These are phyloP conservation scores for Nomada fucata DNA, from an alignment of 2,888 invertebrate genomes.

Conservation along the genomic window DNA sequence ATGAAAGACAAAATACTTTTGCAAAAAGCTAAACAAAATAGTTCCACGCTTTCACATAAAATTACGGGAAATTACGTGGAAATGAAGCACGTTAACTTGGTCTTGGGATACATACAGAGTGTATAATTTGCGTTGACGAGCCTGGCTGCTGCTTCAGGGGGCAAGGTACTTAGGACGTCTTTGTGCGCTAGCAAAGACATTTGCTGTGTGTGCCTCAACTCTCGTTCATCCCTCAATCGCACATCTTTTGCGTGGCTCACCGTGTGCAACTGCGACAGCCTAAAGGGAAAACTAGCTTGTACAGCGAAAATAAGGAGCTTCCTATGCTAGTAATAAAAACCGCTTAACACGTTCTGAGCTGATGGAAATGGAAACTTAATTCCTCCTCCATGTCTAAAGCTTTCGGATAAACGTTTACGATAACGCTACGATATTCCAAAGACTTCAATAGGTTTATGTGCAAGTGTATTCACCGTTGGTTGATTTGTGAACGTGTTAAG, in stretches of 20 bases:
- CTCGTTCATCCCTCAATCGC: conserved; percentile 90
- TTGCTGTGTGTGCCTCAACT: conserved; percentile 89
- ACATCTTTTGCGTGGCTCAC: conserved; percentile 92
- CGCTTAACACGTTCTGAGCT: conserved; percentile 10
- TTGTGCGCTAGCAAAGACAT: conserved; percentile 90
- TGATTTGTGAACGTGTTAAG: conserved; percentile 11
- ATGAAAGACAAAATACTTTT: not conserved
- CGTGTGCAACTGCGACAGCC: conserved; percentile 90
- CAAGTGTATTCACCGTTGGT: not conserved
- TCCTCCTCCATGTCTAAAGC: not conserved
- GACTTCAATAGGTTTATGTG: not conserved
- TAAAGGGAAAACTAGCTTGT: conserved; percentile 83
- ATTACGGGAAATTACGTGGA: not conserved
- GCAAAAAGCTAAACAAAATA: not conserved
- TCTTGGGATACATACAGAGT: conserved; percentile 87
- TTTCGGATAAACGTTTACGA: not conserved
- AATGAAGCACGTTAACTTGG: not conserved
- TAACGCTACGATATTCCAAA: not conserved
- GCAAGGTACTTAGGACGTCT: conserved; percentile 89
- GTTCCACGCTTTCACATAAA: not conserved
- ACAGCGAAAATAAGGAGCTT: conserved; percentile 66
- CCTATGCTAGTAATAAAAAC: conserved; percentile 16
- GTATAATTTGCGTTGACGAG: conserved; percentile 91
- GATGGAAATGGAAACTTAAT: conserved; percentile 3
- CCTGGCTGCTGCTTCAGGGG: conserved; percentile 90